phyloP scores from a whole-genome alignment of 1,140 invertebrate genomes.

The Branchinecta lindahli region DNA sequence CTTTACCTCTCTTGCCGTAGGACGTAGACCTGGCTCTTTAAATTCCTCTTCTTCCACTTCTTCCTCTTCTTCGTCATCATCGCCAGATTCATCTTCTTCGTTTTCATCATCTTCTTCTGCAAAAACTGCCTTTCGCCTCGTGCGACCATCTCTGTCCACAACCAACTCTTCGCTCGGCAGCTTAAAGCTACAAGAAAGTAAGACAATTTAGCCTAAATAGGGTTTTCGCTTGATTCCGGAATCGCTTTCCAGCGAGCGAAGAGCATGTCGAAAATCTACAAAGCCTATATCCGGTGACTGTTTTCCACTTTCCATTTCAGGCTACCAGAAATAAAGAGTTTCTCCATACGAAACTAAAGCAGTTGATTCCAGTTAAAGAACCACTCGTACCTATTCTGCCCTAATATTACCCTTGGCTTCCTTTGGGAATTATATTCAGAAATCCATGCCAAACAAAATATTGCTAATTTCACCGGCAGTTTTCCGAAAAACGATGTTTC shows the following conservation, averaged over 20 bases:
- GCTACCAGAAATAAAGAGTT: too few relatives aligned
- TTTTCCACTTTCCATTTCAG: neutral
- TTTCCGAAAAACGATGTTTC: too few relatives aligned
- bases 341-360: too few relatives aligned
- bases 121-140: constrained; percentile 41
- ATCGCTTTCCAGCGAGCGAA: neutral
- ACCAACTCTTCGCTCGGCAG: constrained; percentile 19
- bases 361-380: too few relatives aligned
- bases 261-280: neutral
- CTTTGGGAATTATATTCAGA: too few relatives aligned
- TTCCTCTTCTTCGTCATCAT: constrained; percentile 31
- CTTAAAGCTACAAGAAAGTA: neutral
- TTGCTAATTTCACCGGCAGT: too few relatives aligned
- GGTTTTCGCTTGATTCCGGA: neutral
- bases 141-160: constrained; percentile 28
- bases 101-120: constrained; percentile 26
- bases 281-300: neutral
- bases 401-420: too few relatives aligned
- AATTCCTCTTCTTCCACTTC: constrained; percentile 30
- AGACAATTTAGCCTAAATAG: too few relatives aligned
- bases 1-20: too few relatives aligned
- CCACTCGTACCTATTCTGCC: too few relatives aligned
- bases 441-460: too few relatives aligned
- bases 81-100: constrained; percentile 27
- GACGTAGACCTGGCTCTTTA: constrained; percentile 24